A percentile compares a stretch with the other conserved stretches of the same genome.
Evolutionary conservation across 2,888 invertebrate species (phyloP).

Genomic region (Metellina segmentata): DNA sequence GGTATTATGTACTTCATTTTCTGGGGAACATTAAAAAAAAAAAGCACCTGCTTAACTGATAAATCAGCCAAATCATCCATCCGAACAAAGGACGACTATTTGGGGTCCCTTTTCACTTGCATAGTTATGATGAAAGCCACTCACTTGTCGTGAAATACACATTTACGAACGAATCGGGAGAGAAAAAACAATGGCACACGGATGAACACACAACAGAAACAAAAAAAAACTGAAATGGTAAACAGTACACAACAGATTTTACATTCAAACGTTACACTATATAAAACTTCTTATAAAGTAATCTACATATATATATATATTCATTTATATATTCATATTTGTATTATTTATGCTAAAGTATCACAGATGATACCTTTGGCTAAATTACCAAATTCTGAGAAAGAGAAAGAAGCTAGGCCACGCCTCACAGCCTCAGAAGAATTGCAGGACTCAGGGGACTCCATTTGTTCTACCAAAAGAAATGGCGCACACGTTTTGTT

Average conservation of each 20-base stretch:
- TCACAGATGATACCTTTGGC: slow-evolving; percentile 77
- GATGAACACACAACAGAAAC: slow-evolving; percentile 37
- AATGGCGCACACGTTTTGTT: too few species aligned
- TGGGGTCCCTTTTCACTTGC: too few species aligned
- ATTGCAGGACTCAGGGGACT: slow-evolving; percentile 9
- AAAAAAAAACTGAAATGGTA: slow-evolving; percentile 28
- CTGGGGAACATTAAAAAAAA: too few species aligned
- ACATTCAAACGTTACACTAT: slow-evolving; percentile 55
- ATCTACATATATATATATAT: slow-evolving; percentile 65
- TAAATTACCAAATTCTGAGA: slow-evolving; percentile 73
- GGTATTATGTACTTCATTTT: too few species aligned
- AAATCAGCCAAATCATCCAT: too few species aligned
- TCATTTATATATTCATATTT: slow-evolving; percentile 61
- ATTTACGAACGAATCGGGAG: background rate
- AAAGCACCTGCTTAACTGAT: too few species aligned
- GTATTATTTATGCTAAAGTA: slow-evolving; percentile 72
- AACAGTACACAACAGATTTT: slow-evolving; percentile 61
- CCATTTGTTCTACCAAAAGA: too few species aligned
- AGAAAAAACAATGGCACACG: slow-evolving; percentile 29
- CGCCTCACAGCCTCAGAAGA: background rate
- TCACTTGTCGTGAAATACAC: too few species aligned
- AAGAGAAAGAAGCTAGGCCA: slow-evolving; percentile 29
- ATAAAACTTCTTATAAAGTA: slow-evolving; percentile 73
- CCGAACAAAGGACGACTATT: too few species aligned
- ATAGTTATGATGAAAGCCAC: too few species aligned